Conservation (phyloP, 2,113 vertebrate genomes). For the Petromus typicus region DNA sequence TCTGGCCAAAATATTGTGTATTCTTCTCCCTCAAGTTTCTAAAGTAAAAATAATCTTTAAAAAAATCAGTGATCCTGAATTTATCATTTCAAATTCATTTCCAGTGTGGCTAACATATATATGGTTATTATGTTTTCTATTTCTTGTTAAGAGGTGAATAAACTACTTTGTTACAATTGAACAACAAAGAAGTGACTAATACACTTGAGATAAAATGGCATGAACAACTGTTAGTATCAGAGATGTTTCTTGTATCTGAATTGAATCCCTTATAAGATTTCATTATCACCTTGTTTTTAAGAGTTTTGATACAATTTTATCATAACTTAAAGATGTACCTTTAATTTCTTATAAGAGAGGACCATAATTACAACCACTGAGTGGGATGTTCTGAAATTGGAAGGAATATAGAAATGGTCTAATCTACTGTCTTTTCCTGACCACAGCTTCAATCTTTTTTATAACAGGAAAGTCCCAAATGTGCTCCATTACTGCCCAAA, state of each 20-base stretch:
- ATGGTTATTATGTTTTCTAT: neutral
- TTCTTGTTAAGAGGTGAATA: neutral
- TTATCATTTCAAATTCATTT: neutral
- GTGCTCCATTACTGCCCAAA: neutral
- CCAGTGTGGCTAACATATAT: neutral
- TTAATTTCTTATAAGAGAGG: neutral
- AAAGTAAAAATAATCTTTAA: conserved; percentile 45
- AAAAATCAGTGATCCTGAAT: neutral
- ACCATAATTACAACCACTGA: neutral
- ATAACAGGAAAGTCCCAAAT: neutral
- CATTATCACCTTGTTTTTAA: neutral
- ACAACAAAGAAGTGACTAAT: neutral
- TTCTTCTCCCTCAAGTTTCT: neutral
- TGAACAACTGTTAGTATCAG: neutral
- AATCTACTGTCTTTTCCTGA: neutral
- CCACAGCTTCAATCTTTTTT: conserved; percentile 1
- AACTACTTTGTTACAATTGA: neutral
- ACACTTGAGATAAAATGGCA: neutral
- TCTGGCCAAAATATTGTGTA: neutral
- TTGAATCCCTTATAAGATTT: neutral
- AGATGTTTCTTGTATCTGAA: neutral
- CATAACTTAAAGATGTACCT: neutral
- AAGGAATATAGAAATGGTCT: neutral
- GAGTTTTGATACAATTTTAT: neutral
- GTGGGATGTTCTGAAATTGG: neutral